A percentile compares a stretch with the other conserved stretches of the same genome.
Conservation (phyloP, 2,888 invertebrate species). For the Epinotia ramella region DNA sequence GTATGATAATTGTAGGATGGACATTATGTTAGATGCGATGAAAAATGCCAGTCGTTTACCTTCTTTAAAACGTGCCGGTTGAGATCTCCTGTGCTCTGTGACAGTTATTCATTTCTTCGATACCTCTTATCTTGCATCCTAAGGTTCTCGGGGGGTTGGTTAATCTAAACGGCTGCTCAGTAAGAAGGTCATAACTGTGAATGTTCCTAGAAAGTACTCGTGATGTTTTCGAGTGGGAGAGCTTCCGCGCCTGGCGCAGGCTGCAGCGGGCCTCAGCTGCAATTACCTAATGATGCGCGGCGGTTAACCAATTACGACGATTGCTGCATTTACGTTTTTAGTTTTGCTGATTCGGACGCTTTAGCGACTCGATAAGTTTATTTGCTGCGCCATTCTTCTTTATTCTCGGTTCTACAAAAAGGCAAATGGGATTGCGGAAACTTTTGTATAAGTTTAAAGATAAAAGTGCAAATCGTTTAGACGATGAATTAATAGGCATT, state of each 20-base stretch:
- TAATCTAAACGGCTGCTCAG: neutral
- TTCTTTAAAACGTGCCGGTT: no score
- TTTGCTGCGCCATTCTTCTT: conserved; percentile 26
- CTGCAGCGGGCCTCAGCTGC: conserved; percentile 66
- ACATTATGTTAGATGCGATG: no score
- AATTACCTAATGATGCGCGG: conserved; percentile 82
- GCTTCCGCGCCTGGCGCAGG: conserved; percentile 16
- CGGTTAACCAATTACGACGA: conserved; percentile 76
- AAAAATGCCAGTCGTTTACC: no score
- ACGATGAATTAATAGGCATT: neutral
- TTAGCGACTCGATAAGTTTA: conserved; percentile 56
- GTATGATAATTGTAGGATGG: no score
- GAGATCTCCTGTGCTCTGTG: neutral
- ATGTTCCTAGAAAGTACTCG: neutral
- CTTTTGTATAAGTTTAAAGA: neutral
- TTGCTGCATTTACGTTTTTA: conserved; percentile 76
- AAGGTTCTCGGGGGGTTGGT: neutral
- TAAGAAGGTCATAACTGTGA: neutral
- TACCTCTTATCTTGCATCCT: neutral
- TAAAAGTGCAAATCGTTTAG: neutral
- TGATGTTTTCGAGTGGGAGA: neutral
- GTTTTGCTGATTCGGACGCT: conserved; percentile 67
- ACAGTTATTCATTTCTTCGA: neutral
- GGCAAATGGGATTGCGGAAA: neutral
- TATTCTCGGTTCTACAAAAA: conserved; percentile 9